Evolutionary conservation across 2,797 vertebrate genomes (phyloP), one percentile per base, ranked within the genome.

Genomic region (Luscinia megarhynchos): DNA sequence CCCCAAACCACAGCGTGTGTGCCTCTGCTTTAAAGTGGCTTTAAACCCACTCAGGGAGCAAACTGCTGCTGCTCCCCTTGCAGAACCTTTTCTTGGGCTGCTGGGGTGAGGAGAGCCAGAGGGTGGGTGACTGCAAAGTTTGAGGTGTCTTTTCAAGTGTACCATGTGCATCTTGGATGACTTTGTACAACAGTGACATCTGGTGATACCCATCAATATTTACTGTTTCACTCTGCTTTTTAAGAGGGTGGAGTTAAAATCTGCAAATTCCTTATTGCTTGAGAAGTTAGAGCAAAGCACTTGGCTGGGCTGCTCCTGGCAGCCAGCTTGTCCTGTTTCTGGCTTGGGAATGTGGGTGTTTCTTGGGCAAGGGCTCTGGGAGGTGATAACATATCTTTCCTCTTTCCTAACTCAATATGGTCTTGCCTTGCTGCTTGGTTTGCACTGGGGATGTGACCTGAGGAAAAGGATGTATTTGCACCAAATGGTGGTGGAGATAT

Each of bases 111-210:
- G 46, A 32, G 72, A 64, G 34, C 36, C 62, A 4, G 23, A 72
- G 46, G 14, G 46, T 61, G 32, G 62, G 50, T 0, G 0, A 18
- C 62, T 63, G 58, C 27, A 50, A 67, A 82, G 53, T 27, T 11
- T 2, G 21, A 62, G 79, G 40, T 36, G 74, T 45, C 57, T 82
- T 73, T 91, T 21, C 43, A 36, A 62, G 55, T 12, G 54, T 38
- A 2, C 57, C 29, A 8, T 8, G 58, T 51, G 84, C 80, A 30
- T 23, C 55, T 79, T 57, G 59, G 73, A 40, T 93, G 95, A 16
- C 87, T 96, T 85, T 96, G 87, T 94, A n/a, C 95, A 97, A 97
- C 94, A 97, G 95, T 96, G 95, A 95, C 96, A 97, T 92, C 94
- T 97, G 95, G 93, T 92, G 94, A 94, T 92, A 67, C 51, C 87